phyloP scores from a whole-genome alignment of 2,797 vertebrate genomes.

The Myiotriccus ornatus region DNA sequence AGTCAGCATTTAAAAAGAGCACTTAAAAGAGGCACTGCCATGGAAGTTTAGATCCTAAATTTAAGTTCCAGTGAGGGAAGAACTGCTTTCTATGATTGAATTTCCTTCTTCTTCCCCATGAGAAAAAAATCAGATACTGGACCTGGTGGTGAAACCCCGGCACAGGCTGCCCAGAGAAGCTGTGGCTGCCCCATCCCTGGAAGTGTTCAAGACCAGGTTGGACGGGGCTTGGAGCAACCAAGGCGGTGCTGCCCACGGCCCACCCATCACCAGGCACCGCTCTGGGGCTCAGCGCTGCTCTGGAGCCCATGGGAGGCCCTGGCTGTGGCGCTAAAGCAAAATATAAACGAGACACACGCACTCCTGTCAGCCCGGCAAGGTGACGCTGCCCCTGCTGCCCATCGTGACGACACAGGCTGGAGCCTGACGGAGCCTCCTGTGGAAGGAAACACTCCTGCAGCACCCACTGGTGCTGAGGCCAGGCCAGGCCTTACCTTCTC shows the following conservation, averaged over 20 bases:
- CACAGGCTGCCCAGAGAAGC: background rate
- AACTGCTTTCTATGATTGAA: background rate
- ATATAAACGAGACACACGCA: rapidly evolving
- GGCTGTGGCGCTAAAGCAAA: rapidly evolving
- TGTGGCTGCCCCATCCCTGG: background rate
- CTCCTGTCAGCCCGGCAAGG: background rate
- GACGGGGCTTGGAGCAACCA: background rate
- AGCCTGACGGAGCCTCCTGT: background rate
- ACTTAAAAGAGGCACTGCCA: background rate
- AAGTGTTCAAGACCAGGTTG: background rate
- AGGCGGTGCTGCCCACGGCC: rapidly evolving
- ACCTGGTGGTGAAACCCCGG: background rate
- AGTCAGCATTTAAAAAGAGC: conserved; percentile 8
- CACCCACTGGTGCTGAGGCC: background rate
- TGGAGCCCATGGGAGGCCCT: rapidly evolving
- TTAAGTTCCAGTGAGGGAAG: background rate
- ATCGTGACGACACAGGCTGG: background rate
- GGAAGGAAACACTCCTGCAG: rapidly evolving
- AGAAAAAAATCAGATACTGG: background rate
- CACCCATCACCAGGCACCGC: background rate
- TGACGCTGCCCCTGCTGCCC: rapidly evolving
- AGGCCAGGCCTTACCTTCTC: conserved; percentile 87
- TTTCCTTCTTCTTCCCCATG: background rate
- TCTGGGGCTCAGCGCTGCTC: rapidly evolving
- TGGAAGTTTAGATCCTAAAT: background rate